Evolutionary conservation across 1,140 invertebrate species (phyloP).

Genomic region (Tachypleus tridentatus): DNA sequence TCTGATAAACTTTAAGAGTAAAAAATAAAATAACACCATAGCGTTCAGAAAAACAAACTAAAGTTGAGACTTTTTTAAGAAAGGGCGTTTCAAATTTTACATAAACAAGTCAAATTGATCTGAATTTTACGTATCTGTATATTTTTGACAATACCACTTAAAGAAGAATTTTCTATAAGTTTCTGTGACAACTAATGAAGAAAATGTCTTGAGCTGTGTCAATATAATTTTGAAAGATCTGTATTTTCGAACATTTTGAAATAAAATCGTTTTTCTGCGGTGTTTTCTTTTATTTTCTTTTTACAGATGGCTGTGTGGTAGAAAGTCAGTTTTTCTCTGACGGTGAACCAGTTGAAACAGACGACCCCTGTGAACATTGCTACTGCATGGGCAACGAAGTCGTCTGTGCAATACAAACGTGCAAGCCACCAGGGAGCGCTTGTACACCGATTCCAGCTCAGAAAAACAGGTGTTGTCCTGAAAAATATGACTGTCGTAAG

Average conservation of each 20-base stretch:
- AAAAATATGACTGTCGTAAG: constrained; percentile 59
- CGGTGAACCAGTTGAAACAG: constrained; percentile 47
- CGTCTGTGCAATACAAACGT: constrained; percentile 82
- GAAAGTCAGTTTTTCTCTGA: constrained; percentile 59
- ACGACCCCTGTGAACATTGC: constrained; percentile 50
- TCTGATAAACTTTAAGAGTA: too few species aligned
- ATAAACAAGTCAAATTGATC: too few species aligned
- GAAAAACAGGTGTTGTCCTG: constrained; percentile 71
- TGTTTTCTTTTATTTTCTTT: neutral
- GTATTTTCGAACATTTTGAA: neutral
- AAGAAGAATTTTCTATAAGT: too few species aligned
- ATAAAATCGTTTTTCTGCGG: neutral
- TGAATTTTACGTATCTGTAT: too few species aligned
- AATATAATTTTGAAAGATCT: neutral
- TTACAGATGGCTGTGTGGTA: constrained; percentile 48
- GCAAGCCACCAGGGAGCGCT: constrained; percentile 67
- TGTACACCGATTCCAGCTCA: constrained; percentile 54
- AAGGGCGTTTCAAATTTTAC: too few species aligned
- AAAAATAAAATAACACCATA: too few species aligned
- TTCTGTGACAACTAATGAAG: too few species aligned
- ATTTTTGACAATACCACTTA: too few species aligned
- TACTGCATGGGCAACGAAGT: constrained; percentile 39
- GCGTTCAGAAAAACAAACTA: too few species aligned
- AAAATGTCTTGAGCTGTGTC: too few species aligned
- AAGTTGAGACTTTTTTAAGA: too few species aligned